phyloP scores from a whole-genome alignment of 2,888 invertebrate species.

The Calameuta idolon region DNA sequence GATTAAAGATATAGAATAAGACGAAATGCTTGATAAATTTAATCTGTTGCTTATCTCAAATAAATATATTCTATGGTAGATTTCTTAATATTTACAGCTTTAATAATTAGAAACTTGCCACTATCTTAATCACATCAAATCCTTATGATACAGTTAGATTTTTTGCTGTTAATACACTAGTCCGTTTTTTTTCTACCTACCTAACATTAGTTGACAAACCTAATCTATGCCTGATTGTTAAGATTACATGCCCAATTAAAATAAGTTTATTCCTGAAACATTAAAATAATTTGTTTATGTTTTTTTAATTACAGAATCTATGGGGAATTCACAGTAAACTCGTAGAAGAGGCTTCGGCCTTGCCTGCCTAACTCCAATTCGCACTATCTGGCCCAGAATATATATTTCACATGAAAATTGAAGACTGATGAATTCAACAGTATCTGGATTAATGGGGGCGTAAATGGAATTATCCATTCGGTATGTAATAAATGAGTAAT shows the following conservation, averaged over 20 bases:
- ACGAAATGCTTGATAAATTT: not conserved
- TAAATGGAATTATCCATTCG: not conserved
- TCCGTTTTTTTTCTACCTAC: not conserved
- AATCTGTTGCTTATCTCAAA: not conserved
- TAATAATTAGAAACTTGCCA: too few relatives aligned
- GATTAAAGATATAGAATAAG: not conserved
- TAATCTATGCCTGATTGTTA: not conserved
- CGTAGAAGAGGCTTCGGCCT: slow-evolving; percentile 54
- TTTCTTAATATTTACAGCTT: too few relatives aligned
- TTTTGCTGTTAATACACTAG: not conserved
- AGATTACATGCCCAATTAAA: not conserved
- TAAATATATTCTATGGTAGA: too few relatives aligned
- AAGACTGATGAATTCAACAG: not conserved
- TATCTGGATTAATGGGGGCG: not conserved
- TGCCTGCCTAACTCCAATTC: slow-evolving; percentile 5
- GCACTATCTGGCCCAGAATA: not conserved
- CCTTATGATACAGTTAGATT: not conserved
- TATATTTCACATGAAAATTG: not conserved
- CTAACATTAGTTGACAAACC: not conserved
- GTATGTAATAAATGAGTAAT: not conserved
- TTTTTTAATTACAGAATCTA: slow-evolving; percentile 67
- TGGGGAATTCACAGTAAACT: slow-evolving; percentile 69
- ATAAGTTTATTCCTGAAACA: not conserved
- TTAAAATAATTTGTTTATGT: not conserved
- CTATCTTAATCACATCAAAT: not conserved